Evolutionary conservation across 2,113 vertebrate genomes (phyloP).

Genomic region (Daphoenositta chrysoptera): DNA sequence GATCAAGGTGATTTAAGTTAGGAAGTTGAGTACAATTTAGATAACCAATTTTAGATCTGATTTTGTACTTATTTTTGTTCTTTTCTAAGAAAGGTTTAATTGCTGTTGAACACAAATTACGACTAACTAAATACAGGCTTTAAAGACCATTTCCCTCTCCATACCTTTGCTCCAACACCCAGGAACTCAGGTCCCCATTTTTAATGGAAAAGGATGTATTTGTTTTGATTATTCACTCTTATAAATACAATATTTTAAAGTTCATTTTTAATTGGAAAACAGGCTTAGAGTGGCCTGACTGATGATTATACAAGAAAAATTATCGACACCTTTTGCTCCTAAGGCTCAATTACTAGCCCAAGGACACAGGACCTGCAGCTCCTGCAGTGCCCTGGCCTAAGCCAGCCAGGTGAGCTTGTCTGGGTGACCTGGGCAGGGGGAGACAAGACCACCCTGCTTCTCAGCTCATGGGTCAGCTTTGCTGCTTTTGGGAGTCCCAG

Average conservation of each 20-base stretch:
- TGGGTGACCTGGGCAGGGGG: background rate
- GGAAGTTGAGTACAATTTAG: background rate
- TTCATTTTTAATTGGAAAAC: background rate
- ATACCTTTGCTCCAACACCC: accelerated
- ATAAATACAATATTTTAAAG: background rate
- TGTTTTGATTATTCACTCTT: background rate
- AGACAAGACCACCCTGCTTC: accelerated
- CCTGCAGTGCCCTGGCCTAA: background rate
- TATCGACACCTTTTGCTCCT: background rate
- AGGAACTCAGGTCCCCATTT: background rate
- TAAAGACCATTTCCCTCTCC: background rate
- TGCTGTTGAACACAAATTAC: background rate
- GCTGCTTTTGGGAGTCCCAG: background rate
- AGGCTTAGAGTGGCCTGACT: background rate
- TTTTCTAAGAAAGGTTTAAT: background rate
- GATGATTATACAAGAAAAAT: background rate
- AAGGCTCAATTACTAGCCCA: accelerated
- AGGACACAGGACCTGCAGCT: background rate
- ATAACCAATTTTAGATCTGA: background rate
- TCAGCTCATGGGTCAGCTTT: accelerated
- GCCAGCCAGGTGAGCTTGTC: accelerated
- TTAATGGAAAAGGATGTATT: background rate
- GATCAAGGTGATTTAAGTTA: background rate
- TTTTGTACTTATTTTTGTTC: background rate
- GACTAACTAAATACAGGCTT: background rate